Evolutionary conservation across 2,797 vertebrate genomes (phyloP).

Genomic region (Schizopygopsis malacanthus): DNA sequence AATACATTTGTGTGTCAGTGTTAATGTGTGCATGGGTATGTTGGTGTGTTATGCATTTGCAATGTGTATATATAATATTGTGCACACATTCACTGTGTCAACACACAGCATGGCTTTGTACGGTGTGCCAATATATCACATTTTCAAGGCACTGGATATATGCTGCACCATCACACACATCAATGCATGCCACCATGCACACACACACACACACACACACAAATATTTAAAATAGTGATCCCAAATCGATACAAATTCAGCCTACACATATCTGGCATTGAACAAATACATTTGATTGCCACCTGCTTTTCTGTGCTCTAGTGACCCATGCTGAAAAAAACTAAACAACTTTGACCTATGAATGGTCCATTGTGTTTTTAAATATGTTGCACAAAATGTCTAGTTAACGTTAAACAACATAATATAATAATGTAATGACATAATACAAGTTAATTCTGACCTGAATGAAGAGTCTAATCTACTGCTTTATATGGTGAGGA

Average conservation of each 20-base stretch:
- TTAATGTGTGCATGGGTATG: no score
- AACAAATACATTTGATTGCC: neutral
- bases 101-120: no score
- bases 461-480: neutral
- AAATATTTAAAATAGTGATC: neutral
- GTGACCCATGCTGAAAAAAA: neutral
- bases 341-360: neutral
- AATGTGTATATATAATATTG: no score
- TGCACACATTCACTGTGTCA: no score
- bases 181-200: no score
- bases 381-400: neutral
- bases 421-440: neutral
- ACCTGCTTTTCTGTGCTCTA: constrained; percentile 6
- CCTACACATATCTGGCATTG: neutral
- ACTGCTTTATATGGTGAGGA: neutral
- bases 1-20: no score
- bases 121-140: no score
- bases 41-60: no score
- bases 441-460: neutral
- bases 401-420: neutral
- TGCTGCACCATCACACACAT: no score
- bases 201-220: no score
- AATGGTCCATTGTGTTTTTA: neutral
- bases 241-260: neutral
- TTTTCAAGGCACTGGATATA: no score